Percentiles rank a stretch among this genome's conserved stretches.
phyloP scores from a whole-genome alignment of 2,113 vertebrate species.

The Panthera uncia region DNA sequence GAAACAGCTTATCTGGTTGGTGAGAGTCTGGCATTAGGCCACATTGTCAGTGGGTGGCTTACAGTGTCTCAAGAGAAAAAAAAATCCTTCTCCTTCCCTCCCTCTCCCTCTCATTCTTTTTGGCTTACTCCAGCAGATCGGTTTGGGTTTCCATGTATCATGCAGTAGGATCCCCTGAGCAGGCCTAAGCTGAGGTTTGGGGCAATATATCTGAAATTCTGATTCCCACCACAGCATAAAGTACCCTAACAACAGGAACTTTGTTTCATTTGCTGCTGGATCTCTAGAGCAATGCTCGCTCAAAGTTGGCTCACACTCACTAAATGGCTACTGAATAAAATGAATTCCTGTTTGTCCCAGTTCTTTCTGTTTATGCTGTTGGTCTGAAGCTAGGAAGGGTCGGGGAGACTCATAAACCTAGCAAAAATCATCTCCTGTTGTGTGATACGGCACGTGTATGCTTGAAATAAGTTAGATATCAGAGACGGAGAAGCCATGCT shows the following conservation, averaged over 20 bases:
- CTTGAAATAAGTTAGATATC: background rate
- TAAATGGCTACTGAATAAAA: background rate
- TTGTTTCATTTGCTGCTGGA: background rate
- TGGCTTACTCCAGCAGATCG: background rate
- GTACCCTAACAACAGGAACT: background rate
- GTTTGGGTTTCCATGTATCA: background rate
- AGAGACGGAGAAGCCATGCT: background rate
- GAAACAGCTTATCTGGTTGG: background rate
- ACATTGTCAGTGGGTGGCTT: background rate
- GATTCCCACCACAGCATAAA: background rate
- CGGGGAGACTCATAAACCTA: background rate
- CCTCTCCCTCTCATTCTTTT: background rate
- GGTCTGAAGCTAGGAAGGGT: background rate
- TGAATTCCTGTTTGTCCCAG: background rate
- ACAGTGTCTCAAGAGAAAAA: background rate
- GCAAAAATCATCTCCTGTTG: background rate
- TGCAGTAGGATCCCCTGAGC: too few relatives aligned
- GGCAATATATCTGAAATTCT: background rate
- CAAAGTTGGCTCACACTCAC: background rate
- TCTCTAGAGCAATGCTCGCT: background rate
- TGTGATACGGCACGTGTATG: background rate
- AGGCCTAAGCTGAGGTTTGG: background rate
- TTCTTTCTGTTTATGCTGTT: background rate
- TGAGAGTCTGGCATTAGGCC: background rate
- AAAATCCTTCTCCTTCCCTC: background rate